phyloP scores from a whole-genome alignment of 2,888 invertebrate genomes.

The Lissonota sp. region DNA sequence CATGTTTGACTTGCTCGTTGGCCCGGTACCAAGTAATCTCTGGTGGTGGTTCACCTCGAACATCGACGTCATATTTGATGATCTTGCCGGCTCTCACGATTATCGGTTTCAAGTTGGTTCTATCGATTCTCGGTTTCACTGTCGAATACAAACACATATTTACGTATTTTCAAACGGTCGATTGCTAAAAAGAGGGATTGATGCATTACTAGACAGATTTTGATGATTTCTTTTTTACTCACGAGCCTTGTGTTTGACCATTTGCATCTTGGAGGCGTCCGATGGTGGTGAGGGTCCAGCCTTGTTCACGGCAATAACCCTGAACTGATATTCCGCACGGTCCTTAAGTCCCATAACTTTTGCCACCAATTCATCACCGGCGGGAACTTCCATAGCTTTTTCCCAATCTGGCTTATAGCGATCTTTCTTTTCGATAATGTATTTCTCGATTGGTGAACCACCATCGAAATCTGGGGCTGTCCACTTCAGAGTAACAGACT shows the following conservation, averaged over 20 bases:
- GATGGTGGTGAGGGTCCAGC: conserved; percentile 96
- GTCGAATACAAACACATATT: conserved; percentile 33
- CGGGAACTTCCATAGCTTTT: conserved; percentile 92
- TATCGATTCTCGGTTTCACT: conserved; percentile 99
- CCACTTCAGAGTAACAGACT: conserved; percentile 97
- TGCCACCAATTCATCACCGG: conserved; percentile 89
- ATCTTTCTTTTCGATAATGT: conserved; percentile 96
- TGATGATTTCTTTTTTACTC: conserved; percentile 83
- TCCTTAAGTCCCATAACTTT: conserved; percentile 94
- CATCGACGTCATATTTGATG: conserved; percentile 96
- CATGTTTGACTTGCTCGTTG: conserved; percentile 90
- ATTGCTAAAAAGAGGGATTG: background rate
- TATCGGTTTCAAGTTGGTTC: conserved; percentile 95
- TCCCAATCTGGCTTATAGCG: conserved; percentile 95
- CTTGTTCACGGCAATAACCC: conserved; percentile 96
- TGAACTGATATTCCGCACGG: conserved; percentile 95
- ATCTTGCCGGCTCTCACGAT: conserved; percentile 96
- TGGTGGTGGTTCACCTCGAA: conserved; percentile 98
- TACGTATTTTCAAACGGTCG: background rate
- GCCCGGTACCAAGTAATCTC: conserved; percentile 95
- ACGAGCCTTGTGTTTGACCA: conserved; percentile 94
- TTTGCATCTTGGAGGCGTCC: conserved; percentile 95
- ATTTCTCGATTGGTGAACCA: conserved; percentile 96
- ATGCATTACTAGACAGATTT: conserved; percentile 8
- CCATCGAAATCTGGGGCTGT: conserved; percentile 94